Evolutionary conservation across 53 echinoderm and acorn worm species (phyloP).

Genomic region (Antedon mediterranea): DNA sequence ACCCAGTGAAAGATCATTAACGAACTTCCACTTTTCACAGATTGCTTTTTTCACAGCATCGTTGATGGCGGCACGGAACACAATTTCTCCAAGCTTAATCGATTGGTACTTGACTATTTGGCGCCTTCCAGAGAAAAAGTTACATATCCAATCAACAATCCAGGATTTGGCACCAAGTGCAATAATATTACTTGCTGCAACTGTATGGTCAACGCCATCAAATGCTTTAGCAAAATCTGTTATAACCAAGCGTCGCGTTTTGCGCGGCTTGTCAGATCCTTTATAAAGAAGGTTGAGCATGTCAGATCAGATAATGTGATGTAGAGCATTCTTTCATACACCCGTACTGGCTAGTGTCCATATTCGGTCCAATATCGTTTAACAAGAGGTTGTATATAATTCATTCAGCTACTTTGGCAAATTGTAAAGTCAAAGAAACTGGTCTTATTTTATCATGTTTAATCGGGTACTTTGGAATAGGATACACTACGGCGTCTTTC

Average conservation of each 20-base stretch:
- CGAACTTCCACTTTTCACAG: background rate
- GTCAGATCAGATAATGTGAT: background rate
- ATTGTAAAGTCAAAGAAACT: background rate
- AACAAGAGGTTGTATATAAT: background rate
- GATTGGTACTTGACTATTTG: conserved; percentile 23
- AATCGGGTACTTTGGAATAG: background rate
- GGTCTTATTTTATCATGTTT: background rate
- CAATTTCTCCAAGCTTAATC: conserved; percentile 13
- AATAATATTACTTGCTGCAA: conserved; percentile 13
- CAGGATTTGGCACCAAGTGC: conserved; percentile 7
- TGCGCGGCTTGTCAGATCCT: background rate
- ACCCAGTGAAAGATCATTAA: background rate
- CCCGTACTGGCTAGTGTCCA: background rate
- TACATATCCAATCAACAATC: conserved; percentile 3
- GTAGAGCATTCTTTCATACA: background rate
- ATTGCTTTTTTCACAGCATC: background rate
- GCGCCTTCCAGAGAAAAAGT: conserved; percentile 6
- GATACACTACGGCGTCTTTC: background rate
- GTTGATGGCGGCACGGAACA: background rate
- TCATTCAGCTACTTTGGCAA: background rate
- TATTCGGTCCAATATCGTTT: background rate
- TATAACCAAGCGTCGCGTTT: too few species aligned
- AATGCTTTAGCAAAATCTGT: conserved; percentile 14
- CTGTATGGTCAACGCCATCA: conserved; percentile 20
- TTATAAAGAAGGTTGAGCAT: background rate